Base-by-base conservation (phyloP, 2,113 vertebrate species). In the Hypocryptadius cinnamomeus region DNA sequence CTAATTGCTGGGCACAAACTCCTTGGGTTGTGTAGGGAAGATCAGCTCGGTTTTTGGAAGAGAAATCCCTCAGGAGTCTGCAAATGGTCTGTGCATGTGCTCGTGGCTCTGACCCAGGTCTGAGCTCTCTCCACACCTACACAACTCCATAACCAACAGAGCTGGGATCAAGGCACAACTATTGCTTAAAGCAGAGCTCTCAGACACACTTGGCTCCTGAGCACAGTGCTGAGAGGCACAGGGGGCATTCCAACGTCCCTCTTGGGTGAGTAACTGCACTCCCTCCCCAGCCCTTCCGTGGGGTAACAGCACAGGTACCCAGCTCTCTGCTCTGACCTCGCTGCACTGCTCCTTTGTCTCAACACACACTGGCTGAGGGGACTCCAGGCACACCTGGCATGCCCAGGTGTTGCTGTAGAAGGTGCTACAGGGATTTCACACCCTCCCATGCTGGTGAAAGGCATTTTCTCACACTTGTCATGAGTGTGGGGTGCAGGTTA, bases 351-450 rank as follows among this genome's bases (percentile, higher is more conserved):
- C 21, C 35, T 78, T 8, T 35, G 30, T 14, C 45, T 40, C 27
- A 45, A 3, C 35, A 57, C 1, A 1, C 0, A 0, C 24, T 1
- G 18, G 44, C 2, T 13, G 13, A 61, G 28, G 17, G 40, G 11
- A 31, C 14, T 72, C 12, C 16, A 77, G 53, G 19, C 37, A 16
- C 1, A 45, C 16, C 65, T 54, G 77, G n/a, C 20, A 27, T 25
- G 35, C 5, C 57, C 51, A 54, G 3, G 2, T 57, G 23, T 7
- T 63, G 37, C 70, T 89, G 35, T 13, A 56, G 30, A 91, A 78
- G 64, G 44, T 81, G 56, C 65, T 74, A 6, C 3, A 50, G 61
- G 51, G 47, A 63, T 87, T 60, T 95, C 56, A n/a, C 78, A 89
- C 8, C 40, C 64, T 79, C n/a, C 42, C 65, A 8, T 2, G 13